Base-by-base conservation (phyloP, 30 jellyfish, hydroid and myxozoan genomes). In the Catostylus mosaicus region DNA sequence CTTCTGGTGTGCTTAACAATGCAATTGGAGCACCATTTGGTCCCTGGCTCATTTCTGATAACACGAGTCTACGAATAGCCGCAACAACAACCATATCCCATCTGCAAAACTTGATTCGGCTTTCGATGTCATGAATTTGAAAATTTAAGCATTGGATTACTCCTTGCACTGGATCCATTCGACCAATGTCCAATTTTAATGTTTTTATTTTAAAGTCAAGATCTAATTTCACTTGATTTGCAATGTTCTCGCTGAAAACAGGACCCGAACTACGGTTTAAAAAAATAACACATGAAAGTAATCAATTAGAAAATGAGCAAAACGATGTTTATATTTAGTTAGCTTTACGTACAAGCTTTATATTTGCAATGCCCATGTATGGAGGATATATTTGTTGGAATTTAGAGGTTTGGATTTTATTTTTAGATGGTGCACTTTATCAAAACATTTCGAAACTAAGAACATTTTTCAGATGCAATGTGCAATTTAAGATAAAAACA, bases 21-120 rank as follows among this genome's bases (percentile, higher is more conserved):
- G 64, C 96, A 31, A 93, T 40, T 11, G 97, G 96, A 20, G 88
- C 91, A 12, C 97, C 98, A 22, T 92, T 79, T 2, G 54, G 75
- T 5, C 96, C 96, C 43, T 73, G 89, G 60, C 90, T 75, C 96
- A 83, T 87, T 60, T 93, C 99, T 33, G 73, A 36, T n/a, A 93
- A 66, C 22, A 88, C 93, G 31, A 93, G 73, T 29, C 96, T 63
- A 1, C 99, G 90, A 16, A 93, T 73, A 1, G 85, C 77, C 3
- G 99, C 97, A 52, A 87, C 80, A 11, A 77, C 97, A 31, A 82
- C 77, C 91, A 93, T 27, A 38, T 93, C 99, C 99, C 99, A 93
- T 38, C 99, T 77, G 35, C 99, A 69, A 16, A 88, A 19, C 77
- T 74, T 88, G 60, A 93, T 90, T 62, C 61, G 85, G 26, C 96